These are phyloP conservation scores for Sarcophaga caerulescens DNA, from an alignment of 2,888 invertebrate genomes.

Conservation along the genomic window DNA sequence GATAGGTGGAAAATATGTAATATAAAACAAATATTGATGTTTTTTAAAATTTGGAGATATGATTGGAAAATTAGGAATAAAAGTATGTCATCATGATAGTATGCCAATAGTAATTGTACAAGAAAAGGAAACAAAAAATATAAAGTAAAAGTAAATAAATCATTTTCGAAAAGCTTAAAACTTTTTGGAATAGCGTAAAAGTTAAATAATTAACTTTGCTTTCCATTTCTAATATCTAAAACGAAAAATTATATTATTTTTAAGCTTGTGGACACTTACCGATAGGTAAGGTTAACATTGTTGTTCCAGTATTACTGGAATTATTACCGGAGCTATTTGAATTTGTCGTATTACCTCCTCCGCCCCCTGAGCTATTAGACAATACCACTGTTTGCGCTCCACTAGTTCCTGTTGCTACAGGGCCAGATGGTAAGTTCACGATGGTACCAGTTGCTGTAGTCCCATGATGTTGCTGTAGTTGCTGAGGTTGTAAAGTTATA, in stretches of 20 bases:
- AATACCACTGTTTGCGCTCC: conserved; percentile 81
- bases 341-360: conserved; percentile 64
- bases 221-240: conserved; percentile 2
- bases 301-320: conserved; percentile 72
- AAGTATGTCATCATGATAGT: neutral
- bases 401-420: conserved; percentile 71
- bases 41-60: conserved; percentile 61
- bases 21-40: conserved; percentile 52
- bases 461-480: conserved; percentile 80
- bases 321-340: conserved; percentile 45
- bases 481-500: conserved; percentile 77
- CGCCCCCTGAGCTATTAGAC: conserved; percentile 73
- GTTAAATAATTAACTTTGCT: conserved; percentile 12
- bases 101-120: conserved; percentile 14
- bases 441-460: conserved; percentile 79
- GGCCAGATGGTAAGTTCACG: conserved; percentile 80
- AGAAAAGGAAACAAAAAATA: conserved; percentile 55
- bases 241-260: neutral
- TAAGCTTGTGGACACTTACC: conserved; percentile 81
- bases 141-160: conserved; percentile 54
- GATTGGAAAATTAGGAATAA: conserved; percentile 11
- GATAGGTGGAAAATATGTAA: conserved; percentile 48
- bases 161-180: neutral
- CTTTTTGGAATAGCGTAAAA: conserved; percentile 21
- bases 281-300: conserved; percentile 85